Evolutionary conservation across 2,888 invertebrate species (phyloP), one percentile per base, ranked within the genome.

Genomic region (Chrysolina haemoptera): DNA sequence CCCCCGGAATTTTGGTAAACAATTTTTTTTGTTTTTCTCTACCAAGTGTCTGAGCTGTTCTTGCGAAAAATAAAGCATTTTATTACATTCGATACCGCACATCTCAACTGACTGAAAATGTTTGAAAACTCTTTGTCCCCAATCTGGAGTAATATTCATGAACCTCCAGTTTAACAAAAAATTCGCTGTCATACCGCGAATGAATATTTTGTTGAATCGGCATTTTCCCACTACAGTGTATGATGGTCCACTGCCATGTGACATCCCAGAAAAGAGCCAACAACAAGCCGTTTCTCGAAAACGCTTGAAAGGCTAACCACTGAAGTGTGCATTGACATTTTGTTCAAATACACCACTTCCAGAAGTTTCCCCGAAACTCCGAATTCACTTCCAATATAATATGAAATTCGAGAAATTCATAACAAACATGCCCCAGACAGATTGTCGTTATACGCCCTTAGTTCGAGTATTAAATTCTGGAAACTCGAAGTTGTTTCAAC

Each of bases 341-440:
- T n/a, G 59, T 59, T 59, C 27, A 27, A 59, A 59, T 35, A 14
- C 22, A 27, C 10, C 59, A 59, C 35, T 59, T 35, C 22, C 10
- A 35, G 35, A 59, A 59, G 22, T 59, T 35, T 9, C 59, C 5
- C 27, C 5, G n/a, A 59, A 27, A 59, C 59, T 27, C 14, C 35
- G 62, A 40, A 40, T 62, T 62, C 41, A n/a, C 46, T 65, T 43
- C 16, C 11, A 43, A 53, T 20, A 53, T 9, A 53, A 50, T 40
- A 53, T 53, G 67, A 12, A 66, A 66, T 50, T 66, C 48, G 50
- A 27, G 66, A 66, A 48, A 50, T 66, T 66, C 66, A 66, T 27
- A 50, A 66, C 48, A 48, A 66, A 66, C 50, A 43, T 66, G 66
- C 35, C 66, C 40, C 48, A 35, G n/a, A 16, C 48, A 43, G 48